A percentile compares a stretch with the other conserved stretches of the same genome.
phyloP scores from a whole-genome alignment of 1,140 invertebrate genomes.

The Cydia pomonella region DNA sequence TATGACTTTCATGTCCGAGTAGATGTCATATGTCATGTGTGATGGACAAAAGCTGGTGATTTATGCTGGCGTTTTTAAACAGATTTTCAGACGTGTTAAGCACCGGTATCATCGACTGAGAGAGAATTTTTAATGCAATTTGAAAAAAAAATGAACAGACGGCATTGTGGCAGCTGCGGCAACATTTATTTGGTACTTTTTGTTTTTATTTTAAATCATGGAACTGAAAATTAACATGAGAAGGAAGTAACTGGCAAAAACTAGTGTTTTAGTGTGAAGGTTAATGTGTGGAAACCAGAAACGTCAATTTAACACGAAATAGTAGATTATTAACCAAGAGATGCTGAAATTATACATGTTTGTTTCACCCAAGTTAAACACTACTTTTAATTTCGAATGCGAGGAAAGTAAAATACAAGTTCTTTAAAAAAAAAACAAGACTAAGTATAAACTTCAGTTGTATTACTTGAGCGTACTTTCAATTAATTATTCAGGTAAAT shows the following conservation, averaged over 20 bases:
- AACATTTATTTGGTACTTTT: neutral
- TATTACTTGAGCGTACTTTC: too few relatives aligned
- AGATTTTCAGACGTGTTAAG: neutral
- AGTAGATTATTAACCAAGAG: too few relatives aligned
- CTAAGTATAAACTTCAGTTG: too few relatives aligned
- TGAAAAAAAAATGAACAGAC: neutral
- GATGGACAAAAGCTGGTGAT: neutral
- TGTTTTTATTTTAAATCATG: neutral
- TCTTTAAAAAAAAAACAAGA: too few relatives aligned
- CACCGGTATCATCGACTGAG: neutral
- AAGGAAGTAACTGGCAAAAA: neutral
- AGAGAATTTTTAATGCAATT: neutral
- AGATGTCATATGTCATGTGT: constrained; percentile 1
- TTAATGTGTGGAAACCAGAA: too few relatives aligned
- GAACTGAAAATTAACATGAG: neutral
- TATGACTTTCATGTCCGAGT: neutral
- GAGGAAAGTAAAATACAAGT: too few relatives aligned
- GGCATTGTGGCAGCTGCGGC: neutral
- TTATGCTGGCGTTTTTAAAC: neutral
- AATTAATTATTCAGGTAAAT: too few relatives aligned
- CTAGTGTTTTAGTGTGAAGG: too few relatives aligned
- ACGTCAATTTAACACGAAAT: too few relatives aligned
- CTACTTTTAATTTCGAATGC: too few relatives aligned
- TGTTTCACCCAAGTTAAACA: too few relatives aligned
- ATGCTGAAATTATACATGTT: too few relatives aligned